Evolutionary conservation across 2,113 vertebrate species (phyloP).

Genomic region (Bubo bubo): DNA sequence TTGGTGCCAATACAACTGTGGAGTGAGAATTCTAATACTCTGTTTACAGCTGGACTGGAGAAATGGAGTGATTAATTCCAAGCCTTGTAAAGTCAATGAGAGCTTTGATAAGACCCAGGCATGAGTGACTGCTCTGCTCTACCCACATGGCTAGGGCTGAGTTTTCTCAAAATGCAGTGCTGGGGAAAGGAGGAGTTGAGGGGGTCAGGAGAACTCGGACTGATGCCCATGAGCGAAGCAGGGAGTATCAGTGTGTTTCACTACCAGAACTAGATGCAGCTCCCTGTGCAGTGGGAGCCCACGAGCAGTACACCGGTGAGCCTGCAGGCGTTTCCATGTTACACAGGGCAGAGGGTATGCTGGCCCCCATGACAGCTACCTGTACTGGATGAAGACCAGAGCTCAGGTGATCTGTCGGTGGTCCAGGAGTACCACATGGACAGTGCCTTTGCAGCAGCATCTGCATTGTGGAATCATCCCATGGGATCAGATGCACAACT

Average conservation of each 20-base stretch:
- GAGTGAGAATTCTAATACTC: neutral
- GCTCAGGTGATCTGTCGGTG: neutral
- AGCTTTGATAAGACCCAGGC: neutral
- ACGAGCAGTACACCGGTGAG: fast-evolving
- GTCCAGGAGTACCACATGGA: neutral
- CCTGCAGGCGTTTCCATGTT: fast-evolving
- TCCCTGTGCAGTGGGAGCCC: neutral
- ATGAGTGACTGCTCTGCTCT: neutral
- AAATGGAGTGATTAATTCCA: neutral
- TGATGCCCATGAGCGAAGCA: neutral
- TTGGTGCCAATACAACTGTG: neutral
- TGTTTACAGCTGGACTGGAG: neutral
- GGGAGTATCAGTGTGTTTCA: neutral
- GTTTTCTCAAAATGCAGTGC: neutral
- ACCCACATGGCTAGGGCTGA: neutral
- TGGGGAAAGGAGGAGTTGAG: neutral
- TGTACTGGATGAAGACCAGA: neutral
- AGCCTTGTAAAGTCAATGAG: neutral
- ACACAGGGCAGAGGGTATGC: neutral
- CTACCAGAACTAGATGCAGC: neutral
- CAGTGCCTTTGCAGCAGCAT: neutral
- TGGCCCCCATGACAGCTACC: too few relatives aligned
- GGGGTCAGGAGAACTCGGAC: neutral
- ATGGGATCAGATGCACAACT: neutral
- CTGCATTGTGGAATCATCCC: neutral